Percentiles rank a stretch among this genome's conserved stretches.
phyloP scores from a whole-genome alignment of 2,797 vertebrate genomes.

The Molossus molossus region DNA sequence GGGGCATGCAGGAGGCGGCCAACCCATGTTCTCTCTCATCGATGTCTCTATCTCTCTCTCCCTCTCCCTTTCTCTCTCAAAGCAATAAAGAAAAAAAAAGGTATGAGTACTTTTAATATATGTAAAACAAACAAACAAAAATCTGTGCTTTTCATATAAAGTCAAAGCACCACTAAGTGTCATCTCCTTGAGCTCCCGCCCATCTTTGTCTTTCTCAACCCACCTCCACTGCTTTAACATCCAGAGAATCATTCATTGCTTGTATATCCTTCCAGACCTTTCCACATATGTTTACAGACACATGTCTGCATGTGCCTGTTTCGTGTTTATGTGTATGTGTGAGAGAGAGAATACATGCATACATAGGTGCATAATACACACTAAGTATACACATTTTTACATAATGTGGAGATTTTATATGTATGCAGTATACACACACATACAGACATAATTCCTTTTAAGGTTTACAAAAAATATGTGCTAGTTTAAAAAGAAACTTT shows the following conservation, averaged over 20 bases:
- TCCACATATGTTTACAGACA: neutral
- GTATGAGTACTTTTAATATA: neutral
- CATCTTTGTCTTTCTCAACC: neutral
- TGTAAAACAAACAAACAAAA: neutral
- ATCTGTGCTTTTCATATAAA: neutral
- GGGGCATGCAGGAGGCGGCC: too few relatives aligned
- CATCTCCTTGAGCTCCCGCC: neutral
- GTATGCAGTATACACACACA: neutral
- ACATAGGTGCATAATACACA: neutral
- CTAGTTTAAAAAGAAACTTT: neutral
- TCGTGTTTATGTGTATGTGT: neutral
- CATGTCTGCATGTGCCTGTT: neutral
- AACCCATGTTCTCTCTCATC: too few relatives aligned
- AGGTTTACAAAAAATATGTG: slow-evolving; percentile 34
- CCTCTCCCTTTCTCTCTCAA: too few relatives aligned
- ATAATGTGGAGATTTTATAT: neutral
- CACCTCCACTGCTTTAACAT: neutral
- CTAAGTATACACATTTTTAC: neutral
- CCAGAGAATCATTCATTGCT: neutral
- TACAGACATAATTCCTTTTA: neutral
- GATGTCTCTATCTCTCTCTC: too few relatives aligned
- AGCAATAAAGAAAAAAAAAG: neutral
- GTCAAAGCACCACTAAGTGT: neutral
- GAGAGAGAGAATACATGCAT: neutral
- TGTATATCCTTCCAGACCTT: neutral